A percentile compares a stretch with the other conserved stretches of the same genome.
phyloP scores from a whole-genome alignment of 2,888 invertebrate genomes.

The Chrysolina americana region DNA sequence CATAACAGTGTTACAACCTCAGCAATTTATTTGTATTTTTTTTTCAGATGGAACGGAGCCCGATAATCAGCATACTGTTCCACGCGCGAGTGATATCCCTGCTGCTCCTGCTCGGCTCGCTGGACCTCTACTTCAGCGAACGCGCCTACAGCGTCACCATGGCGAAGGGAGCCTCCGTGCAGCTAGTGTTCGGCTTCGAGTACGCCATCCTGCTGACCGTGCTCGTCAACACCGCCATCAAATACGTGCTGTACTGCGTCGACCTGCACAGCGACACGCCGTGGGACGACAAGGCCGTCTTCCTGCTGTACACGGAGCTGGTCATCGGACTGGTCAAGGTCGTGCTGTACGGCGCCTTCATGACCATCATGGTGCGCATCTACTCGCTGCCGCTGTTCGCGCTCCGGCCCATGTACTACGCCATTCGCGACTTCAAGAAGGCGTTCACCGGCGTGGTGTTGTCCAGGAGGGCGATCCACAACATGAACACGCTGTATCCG shows the following conservation, averaged over 20 bases:
- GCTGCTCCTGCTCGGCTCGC: conserved; percentile 83
- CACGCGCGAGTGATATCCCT: conserved; percentile 92
- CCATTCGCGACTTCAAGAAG: conserved; percentile 97
- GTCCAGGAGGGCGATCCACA: conserved; percentile 95
- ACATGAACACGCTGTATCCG: conserved; percentile 98
- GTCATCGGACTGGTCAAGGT: conserved; percentile 89
- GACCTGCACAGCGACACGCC: conserved; percentile 94
- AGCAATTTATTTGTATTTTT: neutral
- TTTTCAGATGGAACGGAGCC: conserved; percentile 97
- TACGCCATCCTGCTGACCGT: conserved; percentile 97
- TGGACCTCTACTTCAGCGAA: conserved; percentile 91
- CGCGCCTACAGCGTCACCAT: conserved; percentile 95
- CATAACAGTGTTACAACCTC: too few relatives aligned
- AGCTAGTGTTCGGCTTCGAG: conserved; percentile 99
- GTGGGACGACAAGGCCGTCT: conserved; percentile 99
- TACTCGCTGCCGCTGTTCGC: conserved; percentile 98
- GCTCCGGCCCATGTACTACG: conserved; percentile 98
- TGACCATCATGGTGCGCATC: conserved; percentile 94
- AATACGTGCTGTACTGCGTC: conserved; percentile 90
- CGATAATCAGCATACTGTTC: conserved; percentile 95
- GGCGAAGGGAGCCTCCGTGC: conserved; percentile 95
- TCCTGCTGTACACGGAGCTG: conserved; percentile 95
- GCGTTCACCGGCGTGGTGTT: conserved; percentile 97
- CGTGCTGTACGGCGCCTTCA: conserved; percentile 89
- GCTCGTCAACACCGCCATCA: conserved; percentile 92